A percentile compares a stretch with the other conserved stretches of the same genome.
phyloP scores from a whole-genome alignment of 2,113 vertebrate genomes.

The Callocephalon fimbriatum region DNA sequence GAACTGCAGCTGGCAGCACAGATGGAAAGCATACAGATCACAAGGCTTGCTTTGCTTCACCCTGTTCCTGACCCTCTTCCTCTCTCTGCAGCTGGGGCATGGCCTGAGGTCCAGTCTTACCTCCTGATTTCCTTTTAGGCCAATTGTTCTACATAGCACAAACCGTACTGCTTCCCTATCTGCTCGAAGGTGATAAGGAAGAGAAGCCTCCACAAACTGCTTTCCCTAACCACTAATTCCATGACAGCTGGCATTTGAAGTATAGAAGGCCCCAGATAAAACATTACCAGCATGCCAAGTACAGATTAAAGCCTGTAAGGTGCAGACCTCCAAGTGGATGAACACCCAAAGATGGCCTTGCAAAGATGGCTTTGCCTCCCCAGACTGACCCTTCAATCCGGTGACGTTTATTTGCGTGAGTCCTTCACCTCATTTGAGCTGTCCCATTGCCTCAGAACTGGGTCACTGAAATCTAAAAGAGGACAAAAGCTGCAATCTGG shows the following conservation, averaged over 20 bases:
- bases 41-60: not conserved
- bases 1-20: not conserved
- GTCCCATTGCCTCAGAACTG: not conserved
- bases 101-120: not conserved
- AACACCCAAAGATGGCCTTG: not conserved
- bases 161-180: not conserved
- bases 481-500: not conserved
- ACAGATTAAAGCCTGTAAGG: not conserved
- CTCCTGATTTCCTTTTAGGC: not conserved
- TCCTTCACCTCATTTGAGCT: not conserved
- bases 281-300: not conserved
- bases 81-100: not conserved
- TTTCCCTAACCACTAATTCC: not conserved
- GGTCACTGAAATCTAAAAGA: not conserved
- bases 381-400: not conserved
- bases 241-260: not conserved
- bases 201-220: not conserved
- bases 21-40: not conserved
- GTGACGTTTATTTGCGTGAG: not conserved
- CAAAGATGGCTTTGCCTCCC: not conserved
- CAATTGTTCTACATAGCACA: not conserved
- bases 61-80: not conserved
- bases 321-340: not conserved
- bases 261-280: not conserved
- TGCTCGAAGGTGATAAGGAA: not conserved